Evolutionary conservation across 2,797 vertebrate species (phyloP), one percentile per base, ranked within the genome.

Genomic region (Diplodus sargus): DNA sequence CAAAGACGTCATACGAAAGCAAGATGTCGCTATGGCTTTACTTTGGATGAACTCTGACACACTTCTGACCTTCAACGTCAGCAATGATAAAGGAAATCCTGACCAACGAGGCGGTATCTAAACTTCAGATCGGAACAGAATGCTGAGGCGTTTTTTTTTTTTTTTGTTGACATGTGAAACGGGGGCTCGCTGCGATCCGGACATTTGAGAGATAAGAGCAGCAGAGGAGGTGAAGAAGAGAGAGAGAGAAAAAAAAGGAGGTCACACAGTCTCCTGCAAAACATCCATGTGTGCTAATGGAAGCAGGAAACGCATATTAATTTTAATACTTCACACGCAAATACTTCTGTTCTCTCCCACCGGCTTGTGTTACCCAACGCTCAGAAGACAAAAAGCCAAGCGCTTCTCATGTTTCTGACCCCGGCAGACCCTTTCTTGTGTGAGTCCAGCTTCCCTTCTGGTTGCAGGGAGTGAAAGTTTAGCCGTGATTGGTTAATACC

Each of bases 241-340:
- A 63, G 49, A 43, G 53, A 64, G 71, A 70, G n/a, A n/a, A 66
- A 42, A 71, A 74, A 34, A 6, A 42, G n/a, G 52, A 67, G 75
- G 69, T 78, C 65, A 56, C 72, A 45, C 18, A 1, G 48, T 72
- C 70, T 1, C 12, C 53, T 58, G 23, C 61, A 49, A 60, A 74
- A 83, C 49, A 70, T 77, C 64, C 89, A 92, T 7, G 20, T 57
- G 49, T 73, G 49, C 71, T 93, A 93, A 92, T 92, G 85, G 87
- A 91, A 93, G 85, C 83, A 93, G 76, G 82, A 93, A 95, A 91
- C 79, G 66, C 81, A 89, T 93, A 90, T 94, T 93, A 80, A 91
- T 93, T 95, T 94, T 92, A 93, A 94, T 72, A 90, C 86, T 87
- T 94, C 90, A 87, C 94, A 93, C 91, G 88, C 87, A 94, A 94